Base-by-base conservation (phyloP, 2,113 vertebrate species). In the Dipodomys merriami region DNA sequence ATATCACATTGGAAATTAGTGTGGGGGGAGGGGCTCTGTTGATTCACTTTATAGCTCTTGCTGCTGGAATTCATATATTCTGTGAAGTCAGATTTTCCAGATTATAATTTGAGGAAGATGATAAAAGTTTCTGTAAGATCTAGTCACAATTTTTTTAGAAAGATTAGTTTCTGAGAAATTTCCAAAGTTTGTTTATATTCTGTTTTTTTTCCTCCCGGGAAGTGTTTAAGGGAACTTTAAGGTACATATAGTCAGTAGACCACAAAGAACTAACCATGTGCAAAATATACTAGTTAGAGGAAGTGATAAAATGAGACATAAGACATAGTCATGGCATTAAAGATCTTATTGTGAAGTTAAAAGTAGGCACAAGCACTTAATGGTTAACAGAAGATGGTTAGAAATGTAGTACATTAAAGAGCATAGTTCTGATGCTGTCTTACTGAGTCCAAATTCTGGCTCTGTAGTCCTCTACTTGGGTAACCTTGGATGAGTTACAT, bases 151-250 rank as follows among this genome's bases (percentile, higher is more conserved):
- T 88, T 89, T 74, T 81, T 53, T 35, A 76, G 73, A 89, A 64
- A 60, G n/a, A 80, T 13, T 80, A 4, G 4, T 83, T 1, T 86
- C 15, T 25, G 79, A 83, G 73, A 96, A 88, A 29, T 22, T 35
- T 82, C 77, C 7, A 79, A 62, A 71, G 9, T 16, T 71, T 62
- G 27, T 83, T 91, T 84, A 20, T 67, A 94, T 96, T n/a, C 83
- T 29, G 8, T 6, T 13, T n/a, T 77, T 33, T 46, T 86, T 10
- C 3, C 11, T 10, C 29, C 33, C 20, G 12, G 65, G 81, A 90
- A 96, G 29, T 23, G 82, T 83, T 89, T 86, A 93, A 79, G 46
- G 27, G 30, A 92, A 81, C n/a, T 88, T 90, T 87, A 79, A 90
- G 30, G 22, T 46, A 83, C 80, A 86, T 44, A 73, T 76, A 13